Conservation (phyloP, 2,113 vertebrate genomes). For the Talpa occidentalis region DNA sequence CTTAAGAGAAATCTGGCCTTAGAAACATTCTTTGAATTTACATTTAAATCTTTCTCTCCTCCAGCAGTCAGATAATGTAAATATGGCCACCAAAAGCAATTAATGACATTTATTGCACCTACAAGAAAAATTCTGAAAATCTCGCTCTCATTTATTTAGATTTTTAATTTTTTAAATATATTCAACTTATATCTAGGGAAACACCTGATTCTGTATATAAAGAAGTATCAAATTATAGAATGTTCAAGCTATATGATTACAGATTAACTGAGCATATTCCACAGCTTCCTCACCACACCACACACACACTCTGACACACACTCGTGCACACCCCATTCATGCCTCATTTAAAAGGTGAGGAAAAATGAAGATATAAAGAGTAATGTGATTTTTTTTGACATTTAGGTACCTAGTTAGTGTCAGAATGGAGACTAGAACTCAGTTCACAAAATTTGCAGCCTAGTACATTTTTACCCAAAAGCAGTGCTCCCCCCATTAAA, state of each 20-base stretch:
- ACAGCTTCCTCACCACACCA: background rate
- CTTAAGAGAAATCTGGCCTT: background rate
- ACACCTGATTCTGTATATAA: background rate
- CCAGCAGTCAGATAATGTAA: background rate
- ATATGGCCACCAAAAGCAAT: background rate
- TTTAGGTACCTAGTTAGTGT: background rate
- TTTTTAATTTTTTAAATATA: background rate
- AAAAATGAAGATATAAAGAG: background rate
- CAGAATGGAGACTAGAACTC: background rate
- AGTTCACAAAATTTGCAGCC: background rate
- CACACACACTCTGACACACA: no score
- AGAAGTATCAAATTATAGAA: background rate
- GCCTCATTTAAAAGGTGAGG: background rate
- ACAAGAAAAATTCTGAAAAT: background rate
- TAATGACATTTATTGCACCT: background rate
- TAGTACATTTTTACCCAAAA: background rate
- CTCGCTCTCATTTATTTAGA: background rate
- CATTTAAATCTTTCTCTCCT: background rate
- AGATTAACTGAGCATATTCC: background rate
- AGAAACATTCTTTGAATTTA: background rate
- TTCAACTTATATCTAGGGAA: constrained; percentile 12
- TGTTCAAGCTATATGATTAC: background rate
- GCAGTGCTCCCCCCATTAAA: background rate
- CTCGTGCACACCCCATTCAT: no score
- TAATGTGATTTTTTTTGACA: background rate